Conservation (phyloP, 2,113 vertebrate genomes). For the Lepisosteus osseus region DNA sequence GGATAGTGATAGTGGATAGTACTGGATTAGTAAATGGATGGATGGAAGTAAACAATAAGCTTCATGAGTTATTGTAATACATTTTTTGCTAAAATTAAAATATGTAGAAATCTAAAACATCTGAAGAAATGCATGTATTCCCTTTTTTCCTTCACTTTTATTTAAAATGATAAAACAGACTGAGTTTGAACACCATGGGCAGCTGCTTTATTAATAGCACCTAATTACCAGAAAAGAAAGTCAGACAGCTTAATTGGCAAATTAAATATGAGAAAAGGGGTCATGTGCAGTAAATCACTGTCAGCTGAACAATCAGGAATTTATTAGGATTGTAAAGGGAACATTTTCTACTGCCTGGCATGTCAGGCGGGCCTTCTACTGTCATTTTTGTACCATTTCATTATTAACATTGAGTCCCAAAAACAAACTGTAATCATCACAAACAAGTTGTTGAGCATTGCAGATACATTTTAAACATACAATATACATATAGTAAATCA, state of each 20-base stretch:
- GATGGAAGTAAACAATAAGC: too few species aligned
- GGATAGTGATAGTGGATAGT: too few species aligned
- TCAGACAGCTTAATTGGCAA: slow-evolving; percentile 52
- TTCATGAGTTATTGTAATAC: too few species aligned
- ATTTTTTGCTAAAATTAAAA: too few species aligned
- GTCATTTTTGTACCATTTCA: background rate
- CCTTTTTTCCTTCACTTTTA: background rate
- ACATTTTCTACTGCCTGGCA: slow-evolving; percentile 16
- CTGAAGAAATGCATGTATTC: background rate
- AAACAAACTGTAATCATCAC: too few species aligned
- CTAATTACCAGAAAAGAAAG: slow-evolving; percentile 51
- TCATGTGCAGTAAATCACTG: slow-evolving; percentile 32
- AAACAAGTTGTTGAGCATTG: too few species aligned
- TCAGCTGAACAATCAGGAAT: slow-evolving; percentile 17
- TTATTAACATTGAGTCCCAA: background rate
- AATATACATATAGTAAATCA: too few species aligned
- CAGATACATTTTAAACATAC: too few species aligned
- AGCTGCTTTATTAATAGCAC: slow-evolving; percentile 46
- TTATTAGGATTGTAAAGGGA: slow-evolving; percentile 12
- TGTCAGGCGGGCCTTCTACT: slow-evolving; percentile 5
- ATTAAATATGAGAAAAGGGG: slow-evolving; percentile 45
- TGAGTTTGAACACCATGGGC: slow-evolving; percentile 20
- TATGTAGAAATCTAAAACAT: too few species aligned
- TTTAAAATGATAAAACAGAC: too few species aligned
- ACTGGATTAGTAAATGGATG: too few species aligned